These are phyloP conservation scores for Brachyhypopomus occidentalis DNA, from an alignment of 2,113 vertebrate genomes.

Conservation along the genomic window DNA sequence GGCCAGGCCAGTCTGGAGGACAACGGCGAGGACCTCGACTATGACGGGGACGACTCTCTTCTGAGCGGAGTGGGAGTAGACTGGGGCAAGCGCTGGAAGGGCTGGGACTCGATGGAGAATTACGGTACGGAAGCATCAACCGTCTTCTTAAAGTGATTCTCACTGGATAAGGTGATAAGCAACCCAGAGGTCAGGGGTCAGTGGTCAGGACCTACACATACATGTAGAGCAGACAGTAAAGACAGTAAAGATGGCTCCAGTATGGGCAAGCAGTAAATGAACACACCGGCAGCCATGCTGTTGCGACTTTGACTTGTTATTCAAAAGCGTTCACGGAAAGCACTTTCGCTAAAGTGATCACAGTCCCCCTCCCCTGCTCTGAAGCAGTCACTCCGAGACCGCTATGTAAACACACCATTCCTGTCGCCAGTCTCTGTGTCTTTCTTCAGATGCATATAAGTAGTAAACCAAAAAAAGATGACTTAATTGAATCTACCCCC, in stretches of 20 bases:
- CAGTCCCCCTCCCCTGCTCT: conserved; percentile 40
- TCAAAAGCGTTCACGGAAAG: conserved; percentile 10
- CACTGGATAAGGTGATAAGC: not conserved
- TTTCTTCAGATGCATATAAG: conserved; percentile 51
- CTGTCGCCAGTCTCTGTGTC: conserved; percentile 32
- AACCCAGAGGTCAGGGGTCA: not conserved
- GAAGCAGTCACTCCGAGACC: conserved; percentile 39
- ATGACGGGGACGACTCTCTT: conserved; percentile 74
- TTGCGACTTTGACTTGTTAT: conserved; percentile 10
- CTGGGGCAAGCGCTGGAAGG: conserved; percentile 74
- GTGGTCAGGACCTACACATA: not conserved
- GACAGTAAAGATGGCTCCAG: not conserved
- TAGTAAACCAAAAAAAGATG: conserved; percentile 35
- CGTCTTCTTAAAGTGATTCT: not conserved
- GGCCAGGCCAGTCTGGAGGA: conserved; percentile 64
- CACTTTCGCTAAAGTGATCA: conserved; percentile 24
- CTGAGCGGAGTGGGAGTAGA: conserved; percentile 75
- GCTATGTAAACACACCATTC: conserved; percentile 55
- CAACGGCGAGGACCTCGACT: conserved; percentile 68
- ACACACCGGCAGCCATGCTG: not conserved
- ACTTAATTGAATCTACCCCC: conserved; percentile 17
- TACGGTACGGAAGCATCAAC: conserved; percentile 72
- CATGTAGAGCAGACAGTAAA: not conserved
- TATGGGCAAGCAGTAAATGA: not conserved
- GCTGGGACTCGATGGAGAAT: conserved; percentile 78